Evolutionary conservation across 2,888 invertebrate genomes (phyloP).

Genomic region (Antitype chi): DNA sequence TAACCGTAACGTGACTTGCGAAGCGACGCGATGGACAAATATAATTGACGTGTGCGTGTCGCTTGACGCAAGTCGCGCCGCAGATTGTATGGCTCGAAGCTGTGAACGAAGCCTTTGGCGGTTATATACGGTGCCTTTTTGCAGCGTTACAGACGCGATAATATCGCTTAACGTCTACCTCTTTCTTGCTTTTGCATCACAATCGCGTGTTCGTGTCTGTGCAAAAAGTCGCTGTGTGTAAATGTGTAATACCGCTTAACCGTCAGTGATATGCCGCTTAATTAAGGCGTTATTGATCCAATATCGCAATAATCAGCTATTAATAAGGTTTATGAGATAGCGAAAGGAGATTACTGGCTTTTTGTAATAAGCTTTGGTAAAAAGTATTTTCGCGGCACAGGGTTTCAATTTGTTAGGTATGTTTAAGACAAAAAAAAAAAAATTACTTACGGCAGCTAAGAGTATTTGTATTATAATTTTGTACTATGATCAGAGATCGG

Average conservation of each 20-base stretch:
- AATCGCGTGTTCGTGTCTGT: background rate
- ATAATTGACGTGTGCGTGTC: background rate
- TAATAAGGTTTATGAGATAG: constrained; percentile 52
- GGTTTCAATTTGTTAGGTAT: background rate
- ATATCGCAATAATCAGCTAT: constrained; percentile 51
- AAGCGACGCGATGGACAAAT: background rate
- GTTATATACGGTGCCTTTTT: background rate
- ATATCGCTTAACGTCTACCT: background rate
- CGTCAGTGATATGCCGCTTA: constrained; percentile 37
- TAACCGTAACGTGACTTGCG: background rate
- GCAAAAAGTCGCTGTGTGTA: background rate
- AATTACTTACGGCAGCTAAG: background rate
- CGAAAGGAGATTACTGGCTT: constrained; percentile 50
- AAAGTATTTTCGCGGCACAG: constrained; percentile 12
- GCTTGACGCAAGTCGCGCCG: background rate
- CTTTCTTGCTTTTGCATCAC: background rate
- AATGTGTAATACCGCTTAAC: constrained; percentile 18
- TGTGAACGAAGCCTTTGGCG: background rate
- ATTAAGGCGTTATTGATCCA: constrained; percentile 42
- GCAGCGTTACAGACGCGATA: background rate
- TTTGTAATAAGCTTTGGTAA: constrained; percentile 30
- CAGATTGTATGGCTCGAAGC: background rate
- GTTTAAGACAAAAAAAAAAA: background rate
- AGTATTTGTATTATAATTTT: background rate
- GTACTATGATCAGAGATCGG: no score